Conservation (phyloP, 1,140 invertebrate species). For the Pectinophora gossypiella region DNA sequence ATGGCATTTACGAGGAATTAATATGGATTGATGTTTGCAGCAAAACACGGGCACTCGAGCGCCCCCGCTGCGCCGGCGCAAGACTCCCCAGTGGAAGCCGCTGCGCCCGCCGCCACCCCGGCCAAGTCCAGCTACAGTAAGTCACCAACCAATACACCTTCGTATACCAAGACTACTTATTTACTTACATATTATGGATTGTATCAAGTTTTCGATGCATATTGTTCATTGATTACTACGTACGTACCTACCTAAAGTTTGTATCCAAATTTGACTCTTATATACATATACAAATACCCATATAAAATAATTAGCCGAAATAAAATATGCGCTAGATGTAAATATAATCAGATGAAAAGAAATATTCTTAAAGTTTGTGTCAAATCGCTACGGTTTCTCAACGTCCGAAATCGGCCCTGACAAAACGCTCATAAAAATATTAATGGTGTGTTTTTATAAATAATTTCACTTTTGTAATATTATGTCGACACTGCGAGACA, state of each 20-base stretch:
- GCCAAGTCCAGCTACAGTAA: conserved; percentile 49
- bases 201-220: no score
- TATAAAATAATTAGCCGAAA: no score
- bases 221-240: no score
- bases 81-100: conserved; percentile 32
- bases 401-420: not conserved
- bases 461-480: not conserved
- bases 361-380: no score
- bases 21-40: conserved; percentile 31
- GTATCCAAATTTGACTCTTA: no score
- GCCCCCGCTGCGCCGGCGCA: conserved; percentile 21
- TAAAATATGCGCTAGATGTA: no score
- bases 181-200: no score
- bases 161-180: no score
- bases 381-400: not conserved
- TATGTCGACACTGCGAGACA: not conserved
- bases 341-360: no score
- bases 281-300: no score
- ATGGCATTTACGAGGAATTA: not conserved
- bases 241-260: no score
- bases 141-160: no score
- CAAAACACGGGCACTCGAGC: conserved; percentile 33
- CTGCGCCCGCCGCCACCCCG: conserved; percentile 18
- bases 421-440: not conserved
- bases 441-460: not conserved